Evolutionary conservation across 2,797 vertebrate species (phyloP), one percentile per base, ranked within the genome.

Genomic region (Mastacembelus armatus): DNA sequence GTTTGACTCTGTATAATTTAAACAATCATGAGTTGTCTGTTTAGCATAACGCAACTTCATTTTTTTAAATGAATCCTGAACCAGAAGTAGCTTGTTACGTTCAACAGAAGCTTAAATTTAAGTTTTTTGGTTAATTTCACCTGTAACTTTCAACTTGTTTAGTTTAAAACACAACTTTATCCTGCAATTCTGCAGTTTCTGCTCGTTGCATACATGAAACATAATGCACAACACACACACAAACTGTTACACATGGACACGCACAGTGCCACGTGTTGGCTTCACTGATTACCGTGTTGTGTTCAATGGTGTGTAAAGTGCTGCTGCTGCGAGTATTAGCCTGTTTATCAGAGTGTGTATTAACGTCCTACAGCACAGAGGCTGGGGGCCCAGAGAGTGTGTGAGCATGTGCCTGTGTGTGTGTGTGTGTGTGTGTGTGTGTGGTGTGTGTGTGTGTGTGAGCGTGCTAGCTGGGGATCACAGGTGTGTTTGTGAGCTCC

Each of bases 271-370:
- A 79, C 49, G 68, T 57, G 72, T 56, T 74, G 63, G 71, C 71
- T 71, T 55, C 56, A 39, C 59, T 66, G 66, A 74, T 79, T 39
- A 42, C 76, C 2, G 47, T 59, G 78, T 60, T 61, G 79, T 27
- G 72, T 74, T 83, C 85, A 83, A 30, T 66, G 81, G 60, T 30
- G 84, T 87, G 84, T 84, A 64, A 89, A 88, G 66, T 66, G 82
- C 68, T 77, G 74, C 66, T 24, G 47, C 74, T 75, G 81, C 51
- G 72, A 80, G 71, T 89, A 89, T 91, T 87, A 89, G 88, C 78
- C 61, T 89, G 90, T 89, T 89, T 85, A 88, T 89, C 86, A 89
- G 84, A 86, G 89, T 90, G 89, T 90, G 80, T 83, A 88, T 90
- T 85, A 85, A 86, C 68, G 55, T 56, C 78, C 64, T 63, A 60